Base-by-base conservation (phyloP, 2,797 vertebrate genomes). In the Coluber constrictor region DNA sequence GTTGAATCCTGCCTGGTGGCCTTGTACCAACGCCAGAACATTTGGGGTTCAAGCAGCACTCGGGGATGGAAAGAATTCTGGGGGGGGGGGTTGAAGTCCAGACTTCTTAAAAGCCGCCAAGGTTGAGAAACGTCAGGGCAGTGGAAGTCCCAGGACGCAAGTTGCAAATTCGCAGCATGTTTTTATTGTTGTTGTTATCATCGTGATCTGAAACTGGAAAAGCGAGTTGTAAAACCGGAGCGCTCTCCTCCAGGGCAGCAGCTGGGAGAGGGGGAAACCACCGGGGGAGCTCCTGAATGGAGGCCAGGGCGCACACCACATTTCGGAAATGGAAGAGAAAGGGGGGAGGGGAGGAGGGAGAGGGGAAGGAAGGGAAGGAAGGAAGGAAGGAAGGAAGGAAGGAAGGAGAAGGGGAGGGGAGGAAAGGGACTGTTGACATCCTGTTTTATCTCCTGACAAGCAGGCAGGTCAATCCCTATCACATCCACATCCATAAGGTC, bases 201-300 rank as follows among this genome's bases (percentile, higher is more conserved):
- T 96, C 95, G 94, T 96, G 94, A 56, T 94, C 94, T 96, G 95
- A 96, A 96, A 96, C 0, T 95, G 96, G 95, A 96, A 96, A 97
- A 96, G 91, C 93, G 94, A 95, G 95, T 51, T 57, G 79, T 25
- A 63, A 37, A 70, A 37, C 18, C 20, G 16, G 11, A 86, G 94
- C 92, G 89, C 93, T 32, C 66, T 1, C 59, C 54, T 16, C 18
- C 12, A 1, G 16, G 11, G 89, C 8, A 23, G 37, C 74, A 83
- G 37, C 20, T 25, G 74, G 16, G 16, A 43, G 32, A 12, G 37
- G 11, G 32, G 37, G 1, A 83, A 83, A 43, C 20, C 74, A 25
- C 37, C 11, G 74, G 37, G 57, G 74, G 6, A 2, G 37, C 18
- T 2, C 70, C 70, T 23, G 32, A 1, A 23, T 4, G 37, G 20